Conservation (phyloP, 2,888 invertebrate genomes). For the Pammene aurita region DNA sequence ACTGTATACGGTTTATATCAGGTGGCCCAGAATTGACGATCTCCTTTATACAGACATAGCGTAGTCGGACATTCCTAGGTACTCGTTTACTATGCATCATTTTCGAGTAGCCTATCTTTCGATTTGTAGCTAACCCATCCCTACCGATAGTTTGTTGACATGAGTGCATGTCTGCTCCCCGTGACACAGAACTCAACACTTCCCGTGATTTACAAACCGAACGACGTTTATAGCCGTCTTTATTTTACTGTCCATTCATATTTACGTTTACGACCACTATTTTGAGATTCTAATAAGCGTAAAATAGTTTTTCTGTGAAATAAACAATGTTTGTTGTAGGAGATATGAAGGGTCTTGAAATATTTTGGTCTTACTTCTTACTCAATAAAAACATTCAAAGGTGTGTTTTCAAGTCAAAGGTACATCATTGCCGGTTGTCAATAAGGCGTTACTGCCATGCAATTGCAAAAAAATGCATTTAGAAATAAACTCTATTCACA, state of each 20-base stretch:
- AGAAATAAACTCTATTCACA: too few species aligned
- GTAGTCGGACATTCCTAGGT: too few species aligned
- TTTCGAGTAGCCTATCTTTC: background rate
- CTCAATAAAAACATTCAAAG: too few species aligned
- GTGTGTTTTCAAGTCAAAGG: too few species aligned
- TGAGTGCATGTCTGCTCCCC: conserved; percentile 46
- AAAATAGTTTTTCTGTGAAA: conserved; percentile 9
- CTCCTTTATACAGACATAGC: too few species aligned
- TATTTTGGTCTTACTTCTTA: too few species aligned
- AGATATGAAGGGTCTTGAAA: background rate
- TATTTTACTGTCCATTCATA: conserved; percentile 20
- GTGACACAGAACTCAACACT: conserved; percentile 48
- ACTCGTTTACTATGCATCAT: too few species aligned
- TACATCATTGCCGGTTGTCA: too few species aligned
- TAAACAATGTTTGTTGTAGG: background rate
- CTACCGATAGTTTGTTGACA: conserved; percentile 29
- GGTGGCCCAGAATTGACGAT: too few species aligned
- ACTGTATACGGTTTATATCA: too few species aligned
- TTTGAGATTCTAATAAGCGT: conserved; percentile 22
- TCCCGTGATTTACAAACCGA: conserved; percentile 47
- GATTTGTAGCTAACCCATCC: background rate
- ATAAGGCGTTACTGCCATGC: too few species aligned
- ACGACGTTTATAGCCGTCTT: conserved; percentile 25
- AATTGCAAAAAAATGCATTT: too few species aligned
- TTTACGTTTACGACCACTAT: conserved; percentile 20